Evolutionary conservation across 2,888 invertebrate genomes (phyloP).

Genomic region (Galerucella pusilla): DNA sequence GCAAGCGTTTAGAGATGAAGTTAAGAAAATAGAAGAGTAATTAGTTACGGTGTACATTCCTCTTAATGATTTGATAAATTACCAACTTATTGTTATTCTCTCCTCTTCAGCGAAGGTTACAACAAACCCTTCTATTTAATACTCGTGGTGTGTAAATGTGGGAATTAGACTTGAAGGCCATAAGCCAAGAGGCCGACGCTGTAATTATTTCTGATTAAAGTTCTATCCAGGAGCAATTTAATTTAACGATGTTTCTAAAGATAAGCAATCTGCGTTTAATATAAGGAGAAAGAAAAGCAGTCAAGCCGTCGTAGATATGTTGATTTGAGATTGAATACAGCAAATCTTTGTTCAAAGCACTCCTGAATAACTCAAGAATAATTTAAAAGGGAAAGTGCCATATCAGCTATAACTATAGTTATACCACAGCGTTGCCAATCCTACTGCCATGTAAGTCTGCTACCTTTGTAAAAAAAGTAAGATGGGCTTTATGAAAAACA

Average conservation of each 20-base stretch:
- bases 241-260: slow-evolving; percentile 25
- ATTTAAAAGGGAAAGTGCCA: neutral
- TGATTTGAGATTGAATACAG: slow-evolving; percentile 5
- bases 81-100: neutral
- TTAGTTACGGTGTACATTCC: neutral
- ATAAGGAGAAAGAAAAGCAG: slow-evolving; percentile 13
- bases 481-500: too few species aligned
- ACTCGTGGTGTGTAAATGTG: neutral
- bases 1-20: neutral
- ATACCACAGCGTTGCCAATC: too few species aligned
- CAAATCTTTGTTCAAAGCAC: neutral
- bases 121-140: neutral
- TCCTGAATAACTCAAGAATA: slow-evolving; percentile 7
- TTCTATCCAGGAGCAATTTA: slow-evolving; percentile 29
- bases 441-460: too few species aligned
- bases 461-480: too few species aligned
- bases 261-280: slow-evolving; percentile 26
- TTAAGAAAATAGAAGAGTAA: neutral
- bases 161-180: slow-evolving; percentile 16
- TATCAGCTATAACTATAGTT: too few species aligned
- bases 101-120: neutral
- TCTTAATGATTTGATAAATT: neutral
- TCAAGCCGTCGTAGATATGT: slow-evolving; percentile 10
- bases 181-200: slow-evolving; percentile 23
- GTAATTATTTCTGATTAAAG: slow-evolving; percentile 28